A percentile compares a stretch with the other conserved stretches of the same genome.
phyloP scores from a whole-genome alignment of 2,113 vertebrate species.

The Chionodraco myersi region DNA sequence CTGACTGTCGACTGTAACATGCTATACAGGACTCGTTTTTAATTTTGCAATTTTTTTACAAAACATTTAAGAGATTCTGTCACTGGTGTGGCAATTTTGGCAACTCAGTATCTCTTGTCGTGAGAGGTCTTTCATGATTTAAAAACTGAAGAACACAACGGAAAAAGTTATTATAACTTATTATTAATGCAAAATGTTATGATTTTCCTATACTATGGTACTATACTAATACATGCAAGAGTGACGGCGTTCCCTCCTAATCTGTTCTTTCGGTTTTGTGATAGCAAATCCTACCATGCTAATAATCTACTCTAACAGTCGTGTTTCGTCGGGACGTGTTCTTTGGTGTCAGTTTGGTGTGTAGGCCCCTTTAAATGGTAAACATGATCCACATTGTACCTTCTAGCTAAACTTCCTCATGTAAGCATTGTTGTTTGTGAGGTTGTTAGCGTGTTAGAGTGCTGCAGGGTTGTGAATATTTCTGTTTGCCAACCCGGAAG shows the following conservation, averaged over 20 bases:
- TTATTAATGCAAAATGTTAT: no score
- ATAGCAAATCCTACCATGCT: neutral
- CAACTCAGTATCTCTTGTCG: neutral
- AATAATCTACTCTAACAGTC: neutral
- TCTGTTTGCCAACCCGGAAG: no score
- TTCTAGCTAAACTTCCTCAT: no score
- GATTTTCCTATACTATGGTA: no score
- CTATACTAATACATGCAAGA: neutral
- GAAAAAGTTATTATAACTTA: no score
- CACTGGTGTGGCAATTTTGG: neutral
- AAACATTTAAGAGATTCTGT: neutral
- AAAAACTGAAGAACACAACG: neutral
- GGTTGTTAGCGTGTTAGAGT: neutral
- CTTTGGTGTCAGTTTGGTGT: no score
- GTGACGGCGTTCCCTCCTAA: neutral
- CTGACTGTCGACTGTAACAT: constrained; percentile 7
- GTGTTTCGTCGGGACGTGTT: no score
- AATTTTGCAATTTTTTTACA: neutral
- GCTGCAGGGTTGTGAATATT: no score
- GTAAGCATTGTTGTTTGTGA: neutral
- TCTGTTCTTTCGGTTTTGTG: neutral
- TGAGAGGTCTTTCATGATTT: neutral
- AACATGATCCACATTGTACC: neutral
- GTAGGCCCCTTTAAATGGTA: neutral
- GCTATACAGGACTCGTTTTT: neutral